Evolutionary conservation across 1,140 invertebrate species (phyloP), one percentile per base, ranked within the genome.

Genomic region (Plutomurus gul): DNA sequence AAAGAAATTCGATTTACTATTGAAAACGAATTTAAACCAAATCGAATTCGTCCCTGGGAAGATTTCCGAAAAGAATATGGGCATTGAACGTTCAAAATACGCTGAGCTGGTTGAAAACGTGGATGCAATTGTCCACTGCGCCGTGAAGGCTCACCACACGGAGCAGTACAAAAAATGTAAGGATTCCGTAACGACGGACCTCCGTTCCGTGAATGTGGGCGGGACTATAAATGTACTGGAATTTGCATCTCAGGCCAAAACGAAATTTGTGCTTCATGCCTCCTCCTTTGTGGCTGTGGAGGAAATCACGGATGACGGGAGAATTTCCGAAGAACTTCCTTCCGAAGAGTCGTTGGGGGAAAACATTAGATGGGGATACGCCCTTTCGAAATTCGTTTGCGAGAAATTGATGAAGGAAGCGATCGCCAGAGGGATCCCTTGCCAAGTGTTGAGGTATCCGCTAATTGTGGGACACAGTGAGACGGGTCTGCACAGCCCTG

Each of bases 161-260:
- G 70, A 72, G 30, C 20, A 22, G 39, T 72, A 72, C 40, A 39
- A 72, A 46, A 46, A 72, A 43, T 22, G 20, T 37, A 40, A 40
- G 6, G 7, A 20, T 4, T 40, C 36, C 1, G 18, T 65, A 6
- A 65, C 30, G 4, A 36, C 39, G 3, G 36, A 39, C 8, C 39
- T 72, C 10, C 70, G 70, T 0, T 40, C 36, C 4, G 70, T 72
- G 8, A 72, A 72, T 43, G 70, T 72, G 13, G 18, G 18, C 7
- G 73, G 77, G 25, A 75, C 71, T 7, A 20, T 46, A 33, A 79
- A 79, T 70, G 47, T 79, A 22, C 20, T 79, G 47, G 77, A 74
- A 46, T 79, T 79, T 56, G 40, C 71, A 2, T 33, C 36, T 0
- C 20, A 20, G 18, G 71, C n/a, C 0, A 74, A 79, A 39, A 56